Evolutionary conservation across 2,797 vertebrate genomes (phyloP).

Genomic region (Lacerta viridis): DNA sequence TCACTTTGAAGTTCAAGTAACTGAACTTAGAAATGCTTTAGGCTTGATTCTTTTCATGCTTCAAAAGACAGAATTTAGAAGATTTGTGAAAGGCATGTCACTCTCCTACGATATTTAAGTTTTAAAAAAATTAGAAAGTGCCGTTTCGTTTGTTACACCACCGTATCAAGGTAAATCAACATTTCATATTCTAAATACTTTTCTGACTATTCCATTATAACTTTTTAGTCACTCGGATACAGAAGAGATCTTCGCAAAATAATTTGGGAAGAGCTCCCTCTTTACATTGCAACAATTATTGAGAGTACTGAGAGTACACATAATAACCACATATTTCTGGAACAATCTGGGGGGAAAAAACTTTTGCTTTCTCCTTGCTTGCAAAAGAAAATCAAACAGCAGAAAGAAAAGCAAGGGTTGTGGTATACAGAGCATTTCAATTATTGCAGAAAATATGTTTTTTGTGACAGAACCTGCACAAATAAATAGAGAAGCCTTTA

Average conservation of each 20-base stretch:
- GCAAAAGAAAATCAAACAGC: constrained; percentile 39
- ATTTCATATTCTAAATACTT: constrained; percentile 5
- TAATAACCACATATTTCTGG: constrained; percentile 18
- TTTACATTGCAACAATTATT: background rate
- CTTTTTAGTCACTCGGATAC: background rate
- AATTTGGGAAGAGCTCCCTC: background rate
- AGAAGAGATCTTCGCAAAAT: constrained; percentile 2
- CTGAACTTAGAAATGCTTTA: background rate
- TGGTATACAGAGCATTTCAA: background rate
- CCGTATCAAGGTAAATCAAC: background rate
- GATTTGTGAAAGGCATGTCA: background rate
- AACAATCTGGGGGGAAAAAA: background rate
- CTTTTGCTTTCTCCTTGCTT: background rate
- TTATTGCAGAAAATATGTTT: constrained; percentile 12
- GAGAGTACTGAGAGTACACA: background rate
- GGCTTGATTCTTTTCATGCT: constrained; percentile 3
- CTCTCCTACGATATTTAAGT: background rate
- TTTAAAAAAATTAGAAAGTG: background rate
- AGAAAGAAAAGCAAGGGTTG: background rate
- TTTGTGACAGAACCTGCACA: constrained; percentile 17
- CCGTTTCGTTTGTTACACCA: constrained; percentile 13
- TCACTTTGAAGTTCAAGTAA: background rate
- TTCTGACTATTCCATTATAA: background rate
- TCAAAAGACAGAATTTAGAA: background rate
- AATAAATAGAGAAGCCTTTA: constrained; percentile 21